Conservation (phyloP, 2,113 vertebrate genomes). For the Prietella phreatophila region DNA sequence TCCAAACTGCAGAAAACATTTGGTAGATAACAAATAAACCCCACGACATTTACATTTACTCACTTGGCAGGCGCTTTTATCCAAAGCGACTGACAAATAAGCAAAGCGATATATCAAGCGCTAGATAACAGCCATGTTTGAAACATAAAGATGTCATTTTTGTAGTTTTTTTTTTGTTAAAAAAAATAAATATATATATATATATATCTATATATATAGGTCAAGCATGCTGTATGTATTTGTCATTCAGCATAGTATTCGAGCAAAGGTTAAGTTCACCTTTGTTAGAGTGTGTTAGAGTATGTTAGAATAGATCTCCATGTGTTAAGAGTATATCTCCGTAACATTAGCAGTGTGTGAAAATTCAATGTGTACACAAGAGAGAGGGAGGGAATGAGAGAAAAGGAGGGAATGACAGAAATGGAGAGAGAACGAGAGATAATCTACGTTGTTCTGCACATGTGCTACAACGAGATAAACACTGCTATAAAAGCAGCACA, state of each 20-base stretch:
- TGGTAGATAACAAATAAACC: neutral
- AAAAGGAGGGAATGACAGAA: neutral
- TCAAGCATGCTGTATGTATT: neutral
- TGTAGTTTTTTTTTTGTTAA: too few relatives aligned
- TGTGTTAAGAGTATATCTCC: neutral
- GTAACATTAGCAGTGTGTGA: neutral
- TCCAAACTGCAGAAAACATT: neutral
- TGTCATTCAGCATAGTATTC: neutral
- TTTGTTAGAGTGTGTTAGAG: too few relatives aligned
- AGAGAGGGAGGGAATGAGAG: neutral
- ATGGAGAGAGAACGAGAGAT: slow-evolving; percentile 7
- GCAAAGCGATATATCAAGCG: too few relatives aligned
- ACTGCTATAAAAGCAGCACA: slow-evolving; percentile 63
- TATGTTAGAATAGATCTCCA: neutral
- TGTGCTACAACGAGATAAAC: slow-evolving; percentile 38
- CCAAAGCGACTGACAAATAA: too few relatives aligned
- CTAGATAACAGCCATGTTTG: too few relatives aligned
- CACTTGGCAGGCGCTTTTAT: too few relatives aligned
- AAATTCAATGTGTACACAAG: slow-evolving; percentile 26
- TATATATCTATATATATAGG: too few relatives aligned
- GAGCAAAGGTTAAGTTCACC: neutral
- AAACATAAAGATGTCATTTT: neutral
- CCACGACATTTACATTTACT: too few relatives aligned
- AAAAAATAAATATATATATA: too few relatives aligned
- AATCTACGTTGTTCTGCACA: neutral